Base-by-base conservation (phyloP, 2,797 vertebrate genomes). In the Cirrhinus mrigala region DNA sequence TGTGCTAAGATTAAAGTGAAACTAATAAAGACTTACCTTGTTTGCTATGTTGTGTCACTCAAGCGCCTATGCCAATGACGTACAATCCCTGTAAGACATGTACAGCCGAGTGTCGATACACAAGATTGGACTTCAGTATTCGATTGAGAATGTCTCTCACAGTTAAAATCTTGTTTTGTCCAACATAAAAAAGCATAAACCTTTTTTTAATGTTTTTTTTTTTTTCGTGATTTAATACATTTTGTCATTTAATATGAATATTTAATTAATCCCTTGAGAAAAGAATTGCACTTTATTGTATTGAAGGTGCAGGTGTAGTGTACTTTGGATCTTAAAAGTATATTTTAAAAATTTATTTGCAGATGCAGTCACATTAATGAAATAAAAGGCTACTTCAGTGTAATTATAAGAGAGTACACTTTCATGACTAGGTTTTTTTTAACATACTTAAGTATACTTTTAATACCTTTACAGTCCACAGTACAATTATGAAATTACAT, bases 11-110 rank as follows among this genome's bases (percentile, higher is more conserved):
- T 71, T 24, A 66, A 71, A 50, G 14, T 4, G n/a, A 60, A 48
- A 71, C 50, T 24, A 60, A 81, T 88, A 76, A 87, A 87, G 60
- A 46, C 76, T 87, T 89, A 90, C 78, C 89, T 85, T 64, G 68
- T 82, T 85, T 80, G 83, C 64, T 81, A 78, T 66, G 66, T 81
- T 52, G 48, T 75, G 15, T 77, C 50, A 84, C 64, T 64, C 79
- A 79, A 60, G 29, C 74, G 74, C 73, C 62, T 70, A 81, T 74
- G 66, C 73, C 54, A 16, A 81, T 82, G 80, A 60, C 78, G 79
- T 77, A 48, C 33, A 70, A 60, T 84, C 37, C 20, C 60, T 9
- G 20, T 4, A 33, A 90, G 89, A 60, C 89, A 4, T 71, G 1
- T 0, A 22, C 12, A 88, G 60, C 40, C 60, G 81, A 88, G 33